phyloP scores from a whole-genome alignment of 2,888 invertebrate genomes.

The Tipula unca region DNA sequence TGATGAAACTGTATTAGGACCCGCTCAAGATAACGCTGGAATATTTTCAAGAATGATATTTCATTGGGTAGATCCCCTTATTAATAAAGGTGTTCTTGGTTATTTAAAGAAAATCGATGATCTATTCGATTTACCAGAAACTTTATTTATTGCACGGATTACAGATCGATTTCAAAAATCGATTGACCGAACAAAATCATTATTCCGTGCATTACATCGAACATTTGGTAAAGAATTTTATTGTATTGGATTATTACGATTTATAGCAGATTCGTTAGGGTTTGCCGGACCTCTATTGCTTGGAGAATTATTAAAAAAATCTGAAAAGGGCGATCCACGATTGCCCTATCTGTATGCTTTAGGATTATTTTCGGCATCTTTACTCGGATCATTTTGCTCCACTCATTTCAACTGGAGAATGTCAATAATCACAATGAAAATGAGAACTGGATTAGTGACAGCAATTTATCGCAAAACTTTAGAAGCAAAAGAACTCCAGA shows the following conservation, averaged over 20 bases:
- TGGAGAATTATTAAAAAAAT: conserved; percentile 60
- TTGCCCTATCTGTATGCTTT: conserved; percentile 55
- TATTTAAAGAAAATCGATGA: conserved; percentile 68
- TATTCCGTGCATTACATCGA: conserved; percentile 61
- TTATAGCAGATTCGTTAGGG: conserved; percentile 71
- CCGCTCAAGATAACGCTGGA: conserved; percentile 69
- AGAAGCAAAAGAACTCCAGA: conserved; percentile 42
- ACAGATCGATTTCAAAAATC: conserved; percentile 37
- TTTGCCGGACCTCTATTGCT: conserved; percentile 87
- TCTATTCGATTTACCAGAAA: conserved; percentile 64
- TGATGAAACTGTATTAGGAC: conserved; percentile 65
- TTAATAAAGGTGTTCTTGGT: conserved; percentile 68
- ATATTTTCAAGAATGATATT: conserved; percentile 69
- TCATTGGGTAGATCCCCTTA: conserved; percentile 78
- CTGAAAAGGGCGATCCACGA: conserved; percentile 59
- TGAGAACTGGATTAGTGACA: conserved; percentile 76
- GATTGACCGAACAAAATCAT: conserved; percentile 41
- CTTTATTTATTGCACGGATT: conserved; percentile 34
- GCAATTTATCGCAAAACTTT: conserved; percentile 59
- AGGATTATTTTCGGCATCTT: conserved; percentile 54
- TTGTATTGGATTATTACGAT: conserved; percentile 70
- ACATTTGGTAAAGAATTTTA: conserved; percentile 79
- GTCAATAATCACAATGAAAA: conserved; percentile 74
- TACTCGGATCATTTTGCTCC: conserved; percentile 73
- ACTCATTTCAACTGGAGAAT: conserved; percentile 87